phyloP scores from a whole-genome alignment of 1,140 invertebrate species.

The Drosophila erecta region DNA sequence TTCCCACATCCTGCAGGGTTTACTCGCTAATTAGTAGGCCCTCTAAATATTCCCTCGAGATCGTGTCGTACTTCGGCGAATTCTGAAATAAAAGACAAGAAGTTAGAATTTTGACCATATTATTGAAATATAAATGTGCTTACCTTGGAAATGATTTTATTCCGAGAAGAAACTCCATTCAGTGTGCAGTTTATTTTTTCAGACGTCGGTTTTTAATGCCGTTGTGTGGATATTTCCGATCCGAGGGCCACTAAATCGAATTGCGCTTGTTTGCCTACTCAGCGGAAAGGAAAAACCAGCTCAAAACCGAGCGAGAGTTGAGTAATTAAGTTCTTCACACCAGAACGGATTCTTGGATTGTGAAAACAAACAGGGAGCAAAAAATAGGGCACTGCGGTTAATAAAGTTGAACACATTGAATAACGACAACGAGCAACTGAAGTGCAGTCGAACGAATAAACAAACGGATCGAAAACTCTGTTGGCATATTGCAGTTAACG shows the following conservation, averaged over 20 bases:
- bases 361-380: conserved; percentile 24
- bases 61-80: background rate
- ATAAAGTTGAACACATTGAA: conserved; percentile 25
- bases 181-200: conserved; percentile 3
- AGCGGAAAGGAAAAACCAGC: conserved; percentile 10
- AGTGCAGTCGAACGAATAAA: conserved; percentile 38
- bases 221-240: background rate
- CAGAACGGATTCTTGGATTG: conserved; percentile 12
- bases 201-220: background rate
- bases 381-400: conserved; percentile 18
- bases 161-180: background rate
- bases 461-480: conserved; percentile 17
- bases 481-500: background rate
- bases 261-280: conserved; percentile 8
- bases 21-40: too few species aligned
- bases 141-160: background rate
- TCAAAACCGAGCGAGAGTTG: background rate
- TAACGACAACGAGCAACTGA: conserved; percentile 26
- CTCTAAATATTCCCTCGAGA: too few species aligned
- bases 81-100: background rate
- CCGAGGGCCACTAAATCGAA: background rate
- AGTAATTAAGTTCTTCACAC: conserved; percentile 19
- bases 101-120: background rate
- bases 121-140: background rate
- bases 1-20: too few species aligned